Conservation (phyloP, 1,140 invertebrate genomes). For the Portunus trituberculatus region DNA sequence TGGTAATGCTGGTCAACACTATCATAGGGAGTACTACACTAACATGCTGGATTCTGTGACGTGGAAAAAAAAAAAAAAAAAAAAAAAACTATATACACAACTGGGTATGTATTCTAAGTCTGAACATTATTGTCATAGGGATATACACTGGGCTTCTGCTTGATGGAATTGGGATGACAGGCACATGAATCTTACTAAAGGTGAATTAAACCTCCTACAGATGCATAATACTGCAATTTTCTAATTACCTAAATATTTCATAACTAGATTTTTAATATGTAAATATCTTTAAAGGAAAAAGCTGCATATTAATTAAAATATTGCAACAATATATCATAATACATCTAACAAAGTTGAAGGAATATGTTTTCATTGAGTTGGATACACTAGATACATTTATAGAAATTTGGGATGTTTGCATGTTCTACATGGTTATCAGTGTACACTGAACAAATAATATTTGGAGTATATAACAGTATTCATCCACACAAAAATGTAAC, state of each 20-base stretch:
- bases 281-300: too few relatives aligned
- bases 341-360: neutral
- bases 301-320: too few relatives aligned
- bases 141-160: too few relatives aligned
- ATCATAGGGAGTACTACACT: neutral
- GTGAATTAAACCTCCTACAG: too few relatives aligned
- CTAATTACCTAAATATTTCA: too few relatives aligned
- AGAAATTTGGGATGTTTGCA: neutral
- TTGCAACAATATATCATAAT: too few relatives aligned
- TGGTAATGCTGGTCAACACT: neutral
- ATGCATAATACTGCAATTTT: too few relatives aligned
- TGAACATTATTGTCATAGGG: too few relatives aligned
- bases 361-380: neutral
- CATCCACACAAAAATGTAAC: neutral
- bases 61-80: neutral
- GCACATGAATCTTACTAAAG: too few relatives aligned
- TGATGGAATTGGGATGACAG: too few relatives aligned
- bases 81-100: neutral
- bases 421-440: neutral
- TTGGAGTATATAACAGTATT: neutral
- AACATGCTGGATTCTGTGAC: neutral
- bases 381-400: constrained; percentile 16
- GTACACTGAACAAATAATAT: neutral
- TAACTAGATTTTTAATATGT: too few relatives aligned
- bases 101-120: neutral